Conservation (phyloP, 2,797 vertebrate species). For the Xenops minutus region DNA sequence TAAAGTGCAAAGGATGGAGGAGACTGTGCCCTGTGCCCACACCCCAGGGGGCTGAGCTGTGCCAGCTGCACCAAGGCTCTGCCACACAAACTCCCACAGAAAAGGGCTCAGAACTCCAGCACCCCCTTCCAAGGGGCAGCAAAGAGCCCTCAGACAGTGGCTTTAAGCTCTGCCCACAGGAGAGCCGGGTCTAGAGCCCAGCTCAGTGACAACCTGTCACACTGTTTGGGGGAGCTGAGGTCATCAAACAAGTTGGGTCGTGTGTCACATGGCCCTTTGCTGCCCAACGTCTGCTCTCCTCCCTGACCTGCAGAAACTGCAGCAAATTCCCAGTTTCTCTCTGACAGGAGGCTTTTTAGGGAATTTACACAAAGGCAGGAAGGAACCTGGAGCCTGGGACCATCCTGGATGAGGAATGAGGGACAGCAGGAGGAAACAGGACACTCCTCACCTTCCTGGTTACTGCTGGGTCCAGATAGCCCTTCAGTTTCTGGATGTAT, state of each 20-base stretch:
- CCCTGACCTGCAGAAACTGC: background rate
- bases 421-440: background rate
- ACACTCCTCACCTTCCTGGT: slow-evolving; percentile 89
- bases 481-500: slow-evolving; percentile 93
- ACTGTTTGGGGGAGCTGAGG: too few relatives aligned
- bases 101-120: background rate
- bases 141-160: background rate
- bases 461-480: slow-evolving; percentile 94
- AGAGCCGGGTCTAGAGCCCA: background rate
- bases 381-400: background rate
- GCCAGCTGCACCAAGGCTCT: background rate
- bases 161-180: background rate
- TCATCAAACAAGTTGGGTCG: too few relatives aligned
- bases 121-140: background rate
- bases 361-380: slow-evolving; percentile 17
- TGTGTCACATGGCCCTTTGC: background rate
- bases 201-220: background rate
- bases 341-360: background rate
- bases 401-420: background rate
- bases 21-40: background rate
- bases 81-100: background rate
- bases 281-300: background rate
- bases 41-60: too few relatives aligned
- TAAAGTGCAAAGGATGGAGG: background rate
- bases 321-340: background rate